Percentiles rank a stretch among this genome's conserved stretches.
Evolutionary conservation across 2,888 invertebrate species (phyloP).

Genomic region (Zele albiditarsus): DNA sequence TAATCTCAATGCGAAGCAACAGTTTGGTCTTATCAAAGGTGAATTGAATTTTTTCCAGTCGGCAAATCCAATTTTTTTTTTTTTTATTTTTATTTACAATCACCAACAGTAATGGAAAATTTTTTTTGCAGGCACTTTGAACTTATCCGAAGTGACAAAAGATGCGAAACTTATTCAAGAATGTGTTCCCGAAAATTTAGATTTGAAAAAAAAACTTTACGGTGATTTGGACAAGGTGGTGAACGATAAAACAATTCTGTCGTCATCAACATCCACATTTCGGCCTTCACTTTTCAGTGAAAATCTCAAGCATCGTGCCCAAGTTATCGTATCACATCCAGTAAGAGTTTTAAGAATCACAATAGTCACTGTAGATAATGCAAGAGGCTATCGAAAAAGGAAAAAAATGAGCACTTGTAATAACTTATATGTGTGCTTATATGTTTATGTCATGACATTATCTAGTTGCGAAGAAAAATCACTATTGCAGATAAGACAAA

Average conservation of each 20-base stretch:
- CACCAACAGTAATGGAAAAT: neutral
- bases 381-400: neutral
- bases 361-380: neutral
- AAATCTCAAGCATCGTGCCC: constrained; percentile 80
- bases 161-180: constrained; percentile 91
- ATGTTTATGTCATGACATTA: neutral
- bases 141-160: constrained; percentile 81
- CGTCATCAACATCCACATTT: constrained; percentile 95
- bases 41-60: neutral
- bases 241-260: constrained; percentile 85
- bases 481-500: too few species aligned
- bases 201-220: constrained; percentile 88
- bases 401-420: neutral
- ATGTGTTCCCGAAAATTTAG: constrained; percentile 92
- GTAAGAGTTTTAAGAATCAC: constrained; percentile 68
- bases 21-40: constrained; percentile 86
- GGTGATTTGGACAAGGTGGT: constrained; percentile 84
- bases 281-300: constrained; percentile 91
- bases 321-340: constrained; percentile 93
- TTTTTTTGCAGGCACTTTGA: constrained; percentile 76
- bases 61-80: neutral
- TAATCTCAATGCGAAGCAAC: constrained; percentile 81
- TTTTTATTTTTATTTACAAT: neutral
- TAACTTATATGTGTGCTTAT: neutral
- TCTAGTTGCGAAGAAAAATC: too few species aligned